Percentiles rank a stretch among this genome's conserved stretches.
Conservation (phyloP, 2,888 invertebrate species). For the Notodonta dromedarius region DNA sequence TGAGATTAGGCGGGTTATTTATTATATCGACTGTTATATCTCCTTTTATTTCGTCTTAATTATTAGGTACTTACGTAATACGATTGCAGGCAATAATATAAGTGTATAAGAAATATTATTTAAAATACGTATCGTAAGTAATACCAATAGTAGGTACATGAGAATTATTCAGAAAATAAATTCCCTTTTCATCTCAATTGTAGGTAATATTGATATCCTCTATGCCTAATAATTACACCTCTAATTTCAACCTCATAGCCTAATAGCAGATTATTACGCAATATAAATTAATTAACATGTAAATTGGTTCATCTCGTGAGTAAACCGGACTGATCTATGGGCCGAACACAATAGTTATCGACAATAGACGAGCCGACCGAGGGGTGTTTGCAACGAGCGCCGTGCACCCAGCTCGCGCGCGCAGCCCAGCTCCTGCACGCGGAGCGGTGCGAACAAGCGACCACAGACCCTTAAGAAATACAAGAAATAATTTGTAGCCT, state of each 20-base stretch:
- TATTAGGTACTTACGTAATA: not conserved
- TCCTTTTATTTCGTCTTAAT: too few relatives aligned
- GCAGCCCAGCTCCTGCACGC: constrained; percentile 18
- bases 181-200: too few relatives aligned
- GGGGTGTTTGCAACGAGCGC: constrained; percentile 31
- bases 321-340: constrained; percentile 31
- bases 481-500: not conserved
- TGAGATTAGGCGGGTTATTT: not conserved
- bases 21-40: too few relatives aligned
- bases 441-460: not conserved
- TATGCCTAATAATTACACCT: too few relatives aligned
- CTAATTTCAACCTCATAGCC: not conserved
- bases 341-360: constrained; percentile 10
- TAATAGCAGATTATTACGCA: not conserved
- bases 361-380: constrained; percentile 33
- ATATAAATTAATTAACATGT: not conserved
- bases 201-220: too few relatives aligned
- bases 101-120: too few relatives aligned
- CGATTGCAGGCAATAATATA: not conserved
- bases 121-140: too few relatives aligned
- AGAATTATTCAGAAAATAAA: too few relatives aligned
- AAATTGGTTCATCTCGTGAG: constrained; percentile 7
- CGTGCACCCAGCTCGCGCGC: constrained; percentile 29
- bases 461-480: not conserved
- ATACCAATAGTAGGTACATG: too few relatives aligned